These are phyloP conservation scores for Paelopatides confundens DNA, from an alignment of 53 echinoderm and acorn worm genomes.

Conservation along the genomic window DNA sequence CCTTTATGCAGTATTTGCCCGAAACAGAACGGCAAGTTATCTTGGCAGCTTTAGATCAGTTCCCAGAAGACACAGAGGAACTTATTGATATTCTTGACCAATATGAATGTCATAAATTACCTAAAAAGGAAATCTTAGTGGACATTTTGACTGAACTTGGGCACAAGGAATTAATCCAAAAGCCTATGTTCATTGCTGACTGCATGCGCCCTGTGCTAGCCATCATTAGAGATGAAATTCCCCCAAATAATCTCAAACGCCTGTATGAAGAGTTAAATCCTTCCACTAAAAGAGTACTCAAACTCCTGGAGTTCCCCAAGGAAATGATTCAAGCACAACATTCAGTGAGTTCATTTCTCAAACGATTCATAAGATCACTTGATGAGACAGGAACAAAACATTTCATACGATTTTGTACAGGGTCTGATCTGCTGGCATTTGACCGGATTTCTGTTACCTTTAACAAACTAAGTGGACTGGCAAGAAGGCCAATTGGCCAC, in stretches of 20 bases:
- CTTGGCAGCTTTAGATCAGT: constrained; percentile 1
- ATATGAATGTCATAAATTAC: constrained; percentile 35
- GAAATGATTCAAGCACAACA: no score
- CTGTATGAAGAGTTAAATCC: no score
- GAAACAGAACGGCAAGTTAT: constrained; percentile 21
- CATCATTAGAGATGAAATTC: no score
- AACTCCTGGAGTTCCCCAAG: no score
- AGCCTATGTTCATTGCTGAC: constrained; percentile 56
- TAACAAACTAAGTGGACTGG: not conserved
- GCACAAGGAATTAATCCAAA: constrained; percentile 58
- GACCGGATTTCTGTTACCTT: not conserved
- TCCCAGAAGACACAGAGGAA: constrained; percentile 47
- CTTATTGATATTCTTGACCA: constrained; percentile 32
- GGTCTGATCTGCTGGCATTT: not conserved
- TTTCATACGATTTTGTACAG: no score
- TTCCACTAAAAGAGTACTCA: no score
- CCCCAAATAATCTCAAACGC: no score
- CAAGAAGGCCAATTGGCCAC: not conserved
- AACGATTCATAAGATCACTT: no score
- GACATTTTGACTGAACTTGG: constrained; percentile 51
- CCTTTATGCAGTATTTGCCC: constrained; percentile 13
- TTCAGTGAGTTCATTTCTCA: no score
- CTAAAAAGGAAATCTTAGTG: constrained; percentile 2
- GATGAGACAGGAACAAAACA: no score
- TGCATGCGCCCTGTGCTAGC: no score